Percentiles rank a stretch among this genome's conserved stretches.
Evolutionary conservation across 2,113 vertebrate species (phyloP).

Genomic region (Pelecanoides urinatrix): DNA sequence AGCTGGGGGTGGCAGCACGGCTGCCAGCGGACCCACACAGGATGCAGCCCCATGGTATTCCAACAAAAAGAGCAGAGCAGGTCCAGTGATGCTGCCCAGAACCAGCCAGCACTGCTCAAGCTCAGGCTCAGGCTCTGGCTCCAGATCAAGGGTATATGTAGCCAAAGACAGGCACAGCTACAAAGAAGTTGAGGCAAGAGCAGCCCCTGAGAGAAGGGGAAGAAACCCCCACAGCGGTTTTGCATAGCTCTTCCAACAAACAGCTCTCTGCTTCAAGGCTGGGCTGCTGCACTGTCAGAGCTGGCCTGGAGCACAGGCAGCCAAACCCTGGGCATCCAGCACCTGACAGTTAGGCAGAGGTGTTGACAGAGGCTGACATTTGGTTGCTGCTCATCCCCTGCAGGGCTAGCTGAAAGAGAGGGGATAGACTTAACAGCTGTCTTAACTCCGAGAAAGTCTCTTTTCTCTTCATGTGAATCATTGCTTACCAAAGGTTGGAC

Average conservation of each 20-base stretch:
- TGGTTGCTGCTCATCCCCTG: neutral
- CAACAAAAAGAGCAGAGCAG: neutral
- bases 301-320: neutral
- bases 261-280: neutral
- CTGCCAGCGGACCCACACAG: neutral
- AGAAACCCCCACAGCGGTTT: neutral
- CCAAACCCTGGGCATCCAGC: neutral
- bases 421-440: neutral
- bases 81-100: neutral
- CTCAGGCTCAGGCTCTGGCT: neutral
- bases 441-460: neutral
- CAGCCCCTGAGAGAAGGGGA: neutral
- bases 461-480: neutral
- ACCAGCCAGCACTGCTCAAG: neutral
- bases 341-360: neutral
- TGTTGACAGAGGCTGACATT: neutral
- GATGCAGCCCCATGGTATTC: neutral
- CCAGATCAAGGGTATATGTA: neutral
- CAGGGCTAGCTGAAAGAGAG: neutral
- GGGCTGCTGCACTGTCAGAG: neutral
- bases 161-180: neutral
- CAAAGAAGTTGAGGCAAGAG: neutral
- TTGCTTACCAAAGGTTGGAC: neutral
- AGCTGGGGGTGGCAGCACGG: fast-evolving
- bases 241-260: neutral